Conservation (phyloP, 1,140 invertebrate genomes). For the Triops longicaudatus region DNA sequence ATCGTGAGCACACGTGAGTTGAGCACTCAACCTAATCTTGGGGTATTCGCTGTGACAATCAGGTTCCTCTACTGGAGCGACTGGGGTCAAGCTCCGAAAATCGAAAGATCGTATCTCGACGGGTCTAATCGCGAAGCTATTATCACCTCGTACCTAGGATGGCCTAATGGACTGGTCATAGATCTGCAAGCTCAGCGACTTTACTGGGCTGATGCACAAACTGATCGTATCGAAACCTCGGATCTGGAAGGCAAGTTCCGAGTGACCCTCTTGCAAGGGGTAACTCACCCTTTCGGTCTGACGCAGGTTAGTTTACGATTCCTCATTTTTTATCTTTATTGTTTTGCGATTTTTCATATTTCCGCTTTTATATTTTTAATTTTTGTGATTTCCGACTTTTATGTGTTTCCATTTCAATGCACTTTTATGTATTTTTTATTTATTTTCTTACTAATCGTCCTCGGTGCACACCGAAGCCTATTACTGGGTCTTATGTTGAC, state of each 20-base stretch:
- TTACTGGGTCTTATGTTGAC: too few species aligned
- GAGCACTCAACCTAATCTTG: background rate
- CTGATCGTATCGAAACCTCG: constrained; percentile 79
- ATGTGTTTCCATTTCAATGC: too few species aligned
- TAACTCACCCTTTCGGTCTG: constrained; percentile 65
- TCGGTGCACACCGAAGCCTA: too few species aligned
- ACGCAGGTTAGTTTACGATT: constrained; percentile 48
- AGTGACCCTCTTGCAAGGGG: constrained; percentile 38
- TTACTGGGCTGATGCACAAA: constrained; percentile 92
- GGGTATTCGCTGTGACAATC: background rate
- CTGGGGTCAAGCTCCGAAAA: constrained; percentile 84
- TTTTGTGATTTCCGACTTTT: too few species aligned
- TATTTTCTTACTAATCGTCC: too few species aligned
- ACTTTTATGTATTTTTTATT: too few species aligned
- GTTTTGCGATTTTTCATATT: background rate
- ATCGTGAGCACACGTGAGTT: background rate
- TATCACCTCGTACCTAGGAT: constrained; percentile 70
- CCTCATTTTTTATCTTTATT: constrained; percentile 16
- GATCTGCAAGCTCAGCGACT: constrained; percentile 72
- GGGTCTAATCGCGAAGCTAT: constrained; percentile 67
- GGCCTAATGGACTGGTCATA: constrained; percentile 91
- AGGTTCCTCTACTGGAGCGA: constrained; percentile 87
- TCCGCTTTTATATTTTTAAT: too few species aligned
- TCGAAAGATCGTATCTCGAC: constrained; percentile 73
- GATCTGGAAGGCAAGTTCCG: constrained; percentile 45